These are phyloP conservation scores for Sardinella longiceps DNA, from an alignment of 2,797 vertebrate species.

Conservation along the genomic window DNA sequence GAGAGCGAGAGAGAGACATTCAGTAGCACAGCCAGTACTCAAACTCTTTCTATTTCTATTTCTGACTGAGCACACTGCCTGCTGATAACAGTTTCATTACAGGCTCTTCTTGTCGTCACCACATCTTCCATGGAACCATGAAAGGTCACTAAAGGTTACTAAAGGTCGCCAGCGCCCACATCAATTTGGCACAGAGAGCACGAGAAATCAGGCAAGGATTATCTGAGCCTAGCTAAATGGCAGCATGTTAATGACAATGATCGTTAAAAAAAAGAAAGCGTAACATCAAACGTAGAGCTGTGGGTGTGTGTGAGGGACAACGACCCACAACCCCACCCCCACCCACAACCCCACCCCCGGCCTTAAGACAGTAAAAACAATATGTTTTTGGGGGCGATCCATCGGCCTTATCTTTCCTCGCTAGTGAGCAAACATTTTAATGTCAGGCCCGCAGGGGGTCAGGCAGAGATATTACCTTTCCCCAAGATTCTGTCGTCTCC, in stretches of 20 bases:
- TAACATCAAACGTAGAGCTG: background rate
- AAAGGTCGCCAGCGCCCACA: conserved; percentile 58
- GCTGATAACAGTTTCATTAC: conserved; percentile 41
- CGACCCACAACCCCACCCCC: background rate
- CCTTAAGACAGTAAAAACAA: background rate
- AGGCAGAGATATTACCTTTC: conserved; percentile 5
- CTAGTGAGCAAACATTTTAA: conserved; percentile 41
- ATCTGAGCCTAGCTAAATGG: conserved; percentile 44
- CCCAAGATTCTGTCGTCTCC: background rate
- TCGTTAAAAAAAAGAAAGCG: conserved; percentile 24
- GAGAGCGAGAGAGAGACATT: background rate
- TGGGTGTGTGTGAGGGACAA: conserved; percentile 9
- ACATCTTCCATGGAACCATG: conserved; percentile 60
- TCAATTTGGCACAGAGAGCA: conserved; percentile 29
- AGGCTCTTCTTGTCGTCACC: conserved; percentile 57
- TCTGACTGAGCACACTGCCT: background rate
- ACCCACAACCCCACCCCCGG: conserved; percentile 15
- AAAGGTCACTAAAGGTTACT: conserved; percentile 76
- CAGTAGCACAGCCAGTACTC: background rate
- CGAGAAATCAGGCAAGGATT: conserved; percentile 35
- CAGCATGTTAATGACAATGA: conserved; percentile 46
- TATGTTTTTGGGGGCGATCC: conserved; percentile 31
- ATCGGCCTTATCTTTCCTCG: conserved; percentile 40
- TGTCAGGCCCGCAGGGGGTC: conserved; percentile 44
- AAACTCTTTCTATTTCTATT: conserved; percentile 22